Evolutionary conservation across 37 sponge, comb jelly and placozoan genomes (phyloP), one percentile per base, ranked within the genome.

Genomic region (Bolinopsis microptera): DNA sequence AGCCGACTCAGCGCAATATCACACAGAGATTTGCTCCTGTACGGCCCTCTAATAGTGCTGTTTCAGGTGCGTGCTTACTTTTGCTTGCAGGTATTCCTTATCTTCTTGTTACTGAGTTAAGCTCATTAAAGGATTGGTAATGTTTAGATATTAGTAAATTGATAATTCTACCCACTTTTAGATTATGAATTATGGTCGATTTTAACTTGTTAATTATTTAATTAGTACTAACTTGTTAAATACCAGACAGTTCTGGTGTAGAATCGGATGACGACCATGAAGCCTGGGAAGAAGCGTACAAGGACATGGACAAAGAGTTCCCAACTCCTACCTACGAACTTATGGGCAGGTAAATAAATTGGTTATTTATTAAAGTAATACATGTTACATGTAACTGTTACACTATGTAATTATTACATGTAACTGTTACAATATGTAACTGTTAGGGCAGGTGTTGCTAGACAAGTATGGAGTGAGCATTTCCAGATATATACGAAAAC

Each of bases 291-390:
- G 25, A 41, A 27, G 90, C 61, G 28, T 41, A 39, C 28, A 0
- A 18, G 25, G 90, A 86, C 36, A 41, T 86, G 90, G 90, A 86
- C 61, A 39, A 41, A 25, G 90, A 86, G 27, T 41, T 86, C 61
- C 90, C 90, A 3, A 28, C 34, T 39, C 90, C 90, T 3, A 86
- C 90, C 1, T 27, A 86, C 90, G 90, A 86, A 38, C 34, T 24
- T n/a, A 13, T 41, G 0, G 90, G 90, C 26, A 86, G 90, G 90
- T 86, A 80, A 8, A n/a, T 8, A 72, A 25, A 8, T 28, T 28
- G 28, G 25, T 61, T 21, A 61, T 61, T 61, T n/a, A n/a, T n/a
- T n/a, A n/a, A n/a, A n/a, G n/a, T n/a, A n/a, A n/a, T n/a, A n/a
- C n/a, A n/a, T n/a, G n/a, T n/a, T n/a, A n/a, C n/a, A n/a, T n/a